phyloP scores from a whole-genome alignment of 2,888 invertebrate genomes.

The Lymantria dispar region DNA sequence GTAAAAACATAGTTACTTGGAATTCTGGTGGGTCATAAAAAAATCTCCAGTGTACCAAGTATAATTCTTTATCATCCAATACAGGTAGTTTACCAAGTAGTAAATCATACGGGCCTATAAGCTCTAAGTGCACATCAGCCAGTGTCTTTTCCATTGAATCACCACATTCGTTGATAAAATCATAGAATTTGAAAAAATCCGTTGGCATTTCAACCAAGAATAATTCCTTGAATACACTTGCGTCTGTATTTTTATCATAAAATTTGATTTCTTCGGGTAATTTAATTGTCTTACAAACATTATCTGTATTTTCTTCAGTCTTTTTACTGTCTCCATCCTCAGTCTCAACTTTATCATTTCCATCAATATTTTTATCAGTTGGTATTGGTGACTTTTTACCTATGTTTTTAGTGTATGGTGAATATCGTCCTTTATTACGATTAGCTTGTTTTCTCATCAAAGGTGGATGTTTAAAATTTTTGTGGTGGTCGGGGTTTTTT shows the following conservation, averaged over 20 bases:
- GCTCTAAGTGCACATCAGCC: conserved; percentile 84
- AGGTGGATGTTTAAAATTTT: conserved; percentile 89
- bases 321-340: neutral
- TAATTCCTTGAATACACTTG: conserved; percentile 85
- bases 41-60: conserved; percentile 93
- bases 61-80: conserved; percentile 82
- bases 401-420: conserved; percentile 39
- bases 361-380: neutral
- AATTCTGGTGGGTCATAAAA: conserved; percentile 98
- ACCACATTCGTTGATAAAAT: conserved; percentile 84
- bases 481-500: conserved; percentile 88
- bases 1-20: conserved; percentile 77
- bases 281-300: conserved; percentile 13
- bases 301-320: conserved; percentile 2
- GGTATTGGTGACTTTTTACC: conserved; percentile 2
- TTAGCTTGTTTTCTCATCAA: conserved; percentile 42
- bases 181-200: conserved; percentile 94
- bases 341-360: conserved; percentile 4
- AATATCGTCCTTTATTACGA: conserved; percentile 41
- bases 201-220: conserved; percentile 93
- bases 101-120: conserved; percentile 95
- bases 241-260: conserved; percentile 70
- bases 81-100: conserved; percentile 84
- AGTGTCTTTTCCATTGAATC: conserved; percentile 84
- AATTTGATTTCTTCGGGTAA: conserved; percentile 52